Base-by-base conservation (phyloP, 1,140 invertebrate genomes). In the Achroia grisella region DNA sequence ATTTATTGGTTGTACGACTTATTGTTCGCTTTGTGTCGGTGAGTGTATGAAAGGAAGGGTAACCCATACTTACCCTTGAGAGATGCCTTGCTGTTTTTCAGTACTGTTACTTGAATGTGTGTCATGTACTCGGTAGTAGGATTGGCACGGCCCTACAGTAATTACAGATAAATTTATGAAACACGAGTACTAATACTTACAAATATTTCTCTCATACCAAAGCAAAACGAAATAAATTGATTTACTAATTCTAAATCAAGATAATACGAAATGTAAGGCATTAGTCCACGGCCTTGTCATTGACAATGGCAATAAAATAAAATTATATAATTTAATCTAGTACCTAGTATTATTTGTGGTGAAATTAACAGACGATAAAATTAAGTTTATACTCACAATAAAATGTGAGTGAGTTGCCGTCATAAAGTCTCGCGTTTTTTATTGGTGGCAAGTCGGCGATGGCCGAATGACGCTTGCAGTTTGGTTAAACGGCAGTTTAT, bases 351-450 rank as follows among this genome's bases (percentile, higher is more conserved):
- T 85, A 82, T 85, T 85, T 80, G 78, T 80, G 80, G 78, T 79
- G 70, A 81, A 85, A 85, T 85, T 82, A 85, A 85, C 78, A 85
- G 80, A 81, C 80, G 76, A 82, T 85, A 85, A 85, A 85, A 82
- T 81, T 85, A 82, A 81, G 76, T 84, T 84, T 84, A 84, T 84
- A 84, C 75, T 80, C 76, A 80, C 80, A 85, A 82, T 85, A 82
- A 85, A 82, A 85, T 73, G 78, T 79, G 80, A 84, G 72, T 80
- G 76, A 85, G 78, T 85, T 82, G 75, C 78, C 75, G 73, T 82
- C 80, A 85, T 82, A 85, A 85, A 85, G 76, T 85, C 76, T 82
- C 80, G 71, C 76, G 73, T 82, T 85, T 85, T 85, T 85, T 85
- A 84, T 84, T 78, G 75, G 71, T 80, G 70, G 71, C 71, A 81